A percentile compares a stretch with the other conserved stretches of the same genome.
These are phyloP conservation scores for Catocala fraxini DNA, from an alignment of 2,888 invertebrate species.

Conservation along the genomic window DNA sequence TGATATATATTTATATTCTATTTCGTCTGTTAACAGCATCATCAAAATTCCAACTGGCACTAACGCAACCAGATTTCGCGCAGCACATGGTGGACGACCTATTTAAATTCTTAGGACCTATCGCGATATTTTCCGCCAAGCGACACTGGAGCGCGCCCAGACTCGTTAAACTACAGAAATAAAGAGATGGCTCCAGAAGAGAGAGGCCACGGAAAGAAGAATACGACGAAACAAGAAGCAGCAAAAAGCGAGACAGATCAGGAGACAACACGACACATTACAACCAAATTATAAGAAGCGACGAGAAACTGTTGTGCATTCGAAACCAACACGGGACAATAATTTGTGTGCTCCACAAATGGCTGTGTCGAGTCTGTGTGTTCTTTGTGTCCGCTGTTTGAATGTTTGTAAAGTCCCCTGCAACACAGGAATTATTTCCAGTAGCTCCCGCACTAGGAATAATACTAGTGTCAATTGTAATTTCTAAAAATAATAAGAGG, in stretches of 20 bases:
- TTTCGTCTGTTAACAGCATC: slow-evolving; percentile 86
- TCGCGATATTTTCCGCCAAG: slow-evolving; percentile 97
- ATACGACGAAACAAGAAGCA: slow-evolving; percentile 58
- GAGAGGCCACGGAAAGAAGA: slow-evolving; percentile 51
- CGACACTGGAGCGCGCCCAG: slow-evolving; percentile 97
- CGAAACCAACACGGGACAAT: no score
- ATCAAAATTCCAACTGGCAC: slow-evolving; percentile 95
- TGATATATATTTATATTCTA: neutral
- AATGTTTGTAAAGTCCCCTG: no score
- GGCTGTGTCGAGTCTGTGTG: no score
- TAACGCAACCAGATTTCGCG: slow-evolving; percentile 96
- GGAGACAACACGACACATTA: slow-evolving; percentile 85
- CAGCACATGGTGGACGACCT: slow-evolving; percentile 95
- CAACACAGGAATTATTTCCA: no score
- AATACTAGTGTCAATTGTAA: no score
- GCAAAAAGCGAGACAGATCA: slow-evolving; percentile 79
- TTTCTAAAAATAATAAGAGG: no score
- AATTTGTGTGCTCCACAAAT: no score
- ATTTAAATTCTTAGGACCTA: slow-evolving; percentile 96
- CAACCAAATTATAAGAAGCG: slow-evolving; percentile 78
- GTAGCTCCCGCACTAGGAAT: no score
- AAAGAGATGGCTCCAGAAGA: slow-evolving; percentile 70
- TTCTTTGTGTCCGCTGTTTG: no score
- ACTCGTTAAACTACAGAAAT: slow-evolving; percentile 93
- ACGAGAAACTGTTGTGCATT: slow-evolving; percentile 63